A percentile compares a stretch with the other conserved stretches of the same genome.
These are phyloP conservation scores for Leptoteleia sp. DNA, from an alignment of 1,140 invertebrate species.

Conservation along the genomic window DNA sequence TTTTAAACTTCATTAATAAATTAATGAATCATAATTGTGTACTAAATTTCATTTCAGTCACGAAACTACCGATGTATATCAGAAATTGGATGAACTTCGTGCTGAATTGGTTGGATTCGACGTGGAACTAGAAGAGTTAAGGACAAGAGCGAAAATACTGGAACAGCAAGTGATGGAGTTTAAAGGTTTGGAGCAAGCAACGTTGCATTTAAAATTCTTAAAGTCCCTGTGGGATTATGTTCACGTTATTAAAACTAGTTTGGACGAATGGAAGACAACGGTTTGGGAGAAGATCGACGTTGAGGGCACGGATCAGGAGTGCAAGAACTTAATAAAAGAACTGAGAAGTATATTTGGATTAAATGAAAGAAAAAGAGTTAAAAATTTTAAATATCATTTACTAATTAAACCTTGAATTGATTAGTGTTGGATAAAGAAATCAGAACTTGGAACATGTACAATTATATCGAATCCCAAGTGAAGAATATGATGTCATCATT, in stretches of 20 bases:
- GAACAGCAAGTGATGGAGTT: constrained; percentile 93
- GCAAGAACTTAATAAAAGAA: constrained; percentile 94
- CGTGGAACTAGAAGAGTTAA: constrained; percentile 85
- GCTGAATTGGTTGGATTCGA: constrained; percentile 86
- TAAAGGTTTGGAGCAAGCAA: constrained; percentile 87
- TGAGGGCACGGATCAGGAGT: constrained; percentile 96
- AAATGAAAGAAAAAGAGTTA: too few species aligned
- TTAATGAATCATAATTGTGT: too few species aligned
- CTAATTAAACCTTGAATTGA: constrained; percentile 1
- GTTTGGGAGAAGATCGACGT: constrained; percentile 96
- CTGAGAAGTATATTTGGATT: constrained; percentile 86
- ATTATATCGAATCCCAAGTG: constrained; percentile 86
- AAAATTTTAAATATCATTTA: not conserved
- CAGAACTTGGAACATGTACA: constrained; percentile 89
- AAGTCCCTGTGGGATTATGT: constrained; percentile 96
- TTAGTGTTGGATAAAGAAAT: constrained; percentile 92
- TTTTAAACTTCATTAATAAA: too few species aligned
- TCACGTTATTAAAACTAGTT: constrained; percentile 88
- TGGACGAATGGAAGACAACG: constrained; percentile 95
- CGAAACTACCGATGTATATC: constrained; percentile 84
- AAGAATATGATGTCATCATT: constrained; percentile 94
- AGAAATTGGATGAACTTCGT: constrained; percentile 87
- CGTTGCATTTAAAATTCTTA: constrained; percentile 89
- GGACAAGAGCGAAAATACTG: constrained; percentile 90
- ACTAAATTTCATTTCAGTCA: too few species aligned